Conservation (phyloP, 1,140 invertebrate species). For the Pseudoatta argentina region DNA sequence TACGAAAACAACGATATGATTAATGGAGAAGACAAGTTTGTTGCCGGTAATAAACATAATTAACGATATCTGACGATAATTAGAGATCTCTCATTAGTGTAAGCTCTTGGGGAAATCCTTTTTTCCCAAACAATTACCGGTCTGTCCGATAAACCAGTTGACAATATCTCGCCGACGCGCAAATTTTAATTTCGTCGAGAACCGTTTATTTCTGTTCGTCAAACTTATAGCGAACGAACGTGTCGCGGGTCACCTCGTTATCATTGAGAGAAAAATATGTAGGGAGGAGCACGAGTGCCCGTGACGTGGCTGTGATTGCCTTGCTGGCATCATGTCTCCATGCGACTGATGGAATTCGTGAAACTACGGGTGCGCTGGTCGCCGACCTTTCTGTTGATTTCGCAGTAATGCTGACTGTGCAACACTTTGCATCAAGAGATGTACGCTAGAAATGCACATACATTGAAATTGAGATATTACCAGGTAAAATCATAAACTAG, state of each 20-base stretch:
- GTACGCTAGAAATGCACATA: slow-evolving; percentile 14
- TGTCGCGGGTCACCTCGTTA: slow-evolving; percentile 42
- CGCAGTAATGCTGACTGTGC: slow-evolving; percentile 30
- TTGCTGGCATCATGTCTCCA: slow-evolving; percentile 21
- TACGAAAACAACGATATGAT: background rate
- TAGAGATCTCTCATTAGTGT: slow-evolving; percentile 29
- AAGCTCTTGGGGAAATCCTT: background rate
- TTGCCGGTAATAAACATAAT: slow-evolving; percentile 19
- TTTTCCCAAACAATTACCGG: slow-evolving; percentile 13
- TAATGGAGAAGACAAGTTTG: slow-evolving; percentile 9
- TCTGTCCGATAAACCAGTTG: slow-evolving; percentile 18
- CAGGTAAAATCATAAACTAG: background rate
- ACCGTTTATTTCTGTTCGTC: slow-evolving; percentile 25
- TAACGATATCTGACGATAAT: slow-evolving; percentile 38
- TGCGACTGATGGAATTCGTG: slow-evolving; percentile 55
- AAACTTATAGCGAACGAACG: slow-evolving; percentile 25
- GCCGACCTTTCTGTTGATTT: slow-evolving; percentile 56
- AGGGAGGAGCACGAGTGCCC: slow-evolving; percentile 27
- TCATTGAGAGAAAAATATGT: slow-evolving; percentile 52
- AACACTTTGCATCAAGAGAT: slow-evolving; percentile 29
- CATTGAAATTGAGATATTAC: slow-evolving; percentile 13
- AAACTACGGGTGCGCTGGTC: slow-evolving; percentile 28
- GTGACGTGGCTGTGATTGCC: slow-evolving; percentile 44
- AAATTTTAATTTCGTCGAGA: slow-evolving; percentile 37
- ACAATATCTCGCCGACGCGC: slow-evolving; percentile 10